Evolutionary conservation across 2,888 invertebrate genomes (phyloP).

Genomic region (Epistrophella euchroma): DNA sequence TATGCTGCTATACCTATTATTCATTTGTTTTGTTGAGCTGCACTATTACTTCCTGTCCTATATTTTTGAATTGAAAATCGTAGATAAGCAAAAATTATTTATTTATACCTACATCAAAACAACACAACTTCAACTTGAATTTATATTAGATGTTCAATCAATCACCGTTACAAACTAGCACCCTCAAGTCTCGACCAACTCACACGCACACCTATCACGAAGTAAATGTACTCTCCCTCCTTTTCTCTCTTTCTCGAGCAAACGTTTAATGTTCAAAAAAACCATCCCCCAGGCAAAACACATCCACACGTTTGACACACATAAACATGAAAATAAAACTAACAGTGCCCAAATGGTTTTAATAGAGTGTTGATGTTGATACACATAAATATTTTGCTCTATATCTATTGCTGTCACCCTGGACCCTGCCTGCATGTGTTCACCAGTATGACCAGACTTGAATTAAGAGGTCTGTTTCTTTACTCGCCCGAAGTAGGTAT

Average conservation of each 20-base stretch:
- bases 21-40: background rate
- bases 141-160: background rate
- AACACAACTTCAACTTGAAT: background rate
- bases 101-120: background rate
- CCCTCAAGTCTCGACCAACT: background rate
- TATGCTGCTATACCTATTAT: no score
- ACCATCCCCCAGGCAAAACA: constrained; percentile 2
- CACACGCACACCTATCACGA: background rate
- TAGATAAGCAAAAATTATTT: background rate
- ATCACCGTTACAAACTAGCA: background rate
- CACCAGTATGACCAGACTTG: background rate
- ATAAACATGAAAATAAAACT: background rate
- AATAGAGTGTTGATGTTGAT: constrained; percentile 8
- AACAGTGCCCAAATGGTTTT: background rate
- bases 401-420: constrained; percentile 10
- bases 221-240: background rate
- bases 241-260: background rate
- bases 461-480: no score
- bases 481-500: no score
- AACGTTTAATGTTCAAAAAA: background rate
- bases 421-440: background rate
- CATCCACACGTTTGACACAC: background rate
- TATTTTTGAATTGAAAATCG: background rate
- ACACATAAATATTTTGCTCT: constrained; percentile 12
- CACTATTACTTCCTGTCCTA: background rate